phyloP scores from a whole-genome alignment of 92 coral and sea anemone species.

The Zoanthus sociatus region DNA sequence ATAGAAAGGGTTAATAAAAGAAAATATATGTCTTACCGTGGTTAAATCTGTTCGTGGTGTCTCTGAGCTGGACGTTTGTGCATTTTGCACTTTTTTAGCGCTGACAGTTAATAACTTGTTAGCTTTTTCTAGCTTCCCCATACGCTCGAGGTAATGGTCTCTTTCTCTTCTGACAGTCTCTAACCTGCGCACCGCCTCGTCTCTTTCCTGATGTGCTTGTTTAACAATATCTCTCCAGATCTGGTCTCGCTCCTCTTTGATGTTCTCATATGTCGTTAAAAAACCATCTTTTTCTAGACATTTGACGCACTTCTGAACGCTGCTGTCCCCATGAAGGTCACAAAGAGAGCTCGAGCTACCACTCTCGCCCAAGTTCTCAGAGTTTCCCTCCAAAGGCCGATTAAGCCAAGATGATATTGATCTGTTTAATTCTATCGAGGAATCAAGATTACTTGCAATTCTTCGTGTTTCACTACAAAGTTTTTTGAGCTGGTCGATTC shows the following conservation, averaged over 20 bases:
- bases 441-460: not conserved
- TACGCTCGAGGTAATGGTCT: slow-evolving; percentile 76
- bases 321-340: slow-evolving; percentile 11
- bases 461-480: slow-evolving; percentile 34
- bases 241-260: slow-evolving; percentile 64
- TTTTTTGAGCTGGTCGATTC: slow-evolving; percentile 62
- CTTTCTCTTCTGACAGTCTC: slow-evolving; percentile 79
- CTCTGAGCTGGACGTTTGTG: slow-evolving; percentile 16
- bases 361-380: slow-evolving; percentile 2
- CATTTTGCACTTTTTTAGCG: slow-evolving; percentile 46
- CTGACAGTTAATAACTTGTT: slow-evolving; percentile 67
- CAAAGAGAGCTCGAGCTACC: not conserved
- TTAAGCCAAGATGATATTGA: slow-evolving; percentile 40
- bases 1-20: no score
- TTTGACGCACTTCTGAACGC: slow-evolving; percentile 26
- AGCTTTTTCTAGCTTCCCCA: slow-evolving; percentile 76
- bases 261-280: slow-evolving; percentile 48
- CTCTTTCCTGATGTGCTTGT: slow-evolving; percentile 76
- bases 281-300: slow-evolving; percentile 44
- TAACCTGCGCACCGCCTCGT: slow-evolving; percentile 74
- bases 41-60: slow-evolving; percentile 6
- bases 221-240: slow-evolving; percentile 82
- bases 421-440: slow-evolving; percentile 17
- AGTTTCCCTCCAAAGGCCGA: slow-evolving; percentile 25
- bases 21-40: not conserved